phyloP scores from a whole-genome alignment of 2,888 invertebrate species.

The Rotaria magnacalcarata region DNA sequence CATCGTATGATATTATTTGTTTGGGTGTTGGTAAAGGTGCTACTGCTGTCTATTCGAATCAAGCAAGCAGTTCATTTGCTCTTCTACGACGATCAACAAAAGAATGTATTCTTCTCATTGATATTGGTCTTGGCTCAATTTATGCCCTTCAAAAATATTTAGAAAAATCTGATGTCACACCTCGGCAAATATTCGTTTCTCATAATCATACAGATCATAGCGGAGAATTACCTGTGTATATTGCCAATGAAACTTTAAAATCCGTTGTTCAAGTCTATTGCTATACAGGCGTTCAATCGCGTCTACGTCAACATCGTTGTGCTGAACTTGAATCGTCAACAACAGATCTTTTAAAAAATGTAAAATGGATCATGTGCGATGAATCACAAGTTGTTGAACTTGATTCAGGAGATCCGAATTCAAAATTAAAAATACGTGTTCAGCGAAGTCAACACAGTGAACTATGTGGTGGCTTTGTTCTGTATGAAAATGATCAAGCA shows the following conservation, averaged over 20 bases:
- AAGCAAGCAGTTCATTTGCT: conserved; percentile 21
- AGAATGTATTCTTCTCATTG: conserved; percentile 9
- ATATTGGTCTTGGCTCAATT: conserved; percentile 21
- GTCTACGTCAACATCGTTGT: neutral
- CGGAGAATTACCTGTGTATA: conserved; percentile 24
- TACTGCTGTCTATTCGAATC: neutral
- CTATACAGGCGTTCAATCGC: neutral
- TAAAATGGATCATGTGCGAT: neutral
- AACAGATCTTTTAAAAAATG: neutral
- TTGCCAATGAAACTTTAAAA: conserved; percentile 7
- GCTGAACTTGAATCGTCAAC: neutral
- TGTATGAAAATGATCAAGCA: neutral
- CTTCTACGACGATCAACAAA: neutral
- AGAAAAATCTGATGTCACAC: neutral
- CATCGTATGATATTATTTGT: neutral
- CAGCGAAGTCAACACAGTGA: conserved; percentile 11
- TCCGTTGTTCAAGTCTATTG: neutral
- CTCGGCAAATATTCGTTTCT: neutral
- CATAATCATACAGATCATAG: conserved; percentile 30
- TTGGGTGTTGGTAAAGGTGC: conserved; percentile 36
- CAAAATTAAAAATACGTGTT: neutral
- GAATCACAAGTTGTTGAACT: neutral
- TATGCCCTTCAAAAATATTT: conserved; percentile 6
- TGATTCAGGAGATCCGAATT: neutral
- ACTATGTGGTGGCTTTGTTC: conserved; percentile 27